phyloP scores from a whole-genome alignment of 2,888 invertebrate species.

The Idaea dimidiata region DNA sequence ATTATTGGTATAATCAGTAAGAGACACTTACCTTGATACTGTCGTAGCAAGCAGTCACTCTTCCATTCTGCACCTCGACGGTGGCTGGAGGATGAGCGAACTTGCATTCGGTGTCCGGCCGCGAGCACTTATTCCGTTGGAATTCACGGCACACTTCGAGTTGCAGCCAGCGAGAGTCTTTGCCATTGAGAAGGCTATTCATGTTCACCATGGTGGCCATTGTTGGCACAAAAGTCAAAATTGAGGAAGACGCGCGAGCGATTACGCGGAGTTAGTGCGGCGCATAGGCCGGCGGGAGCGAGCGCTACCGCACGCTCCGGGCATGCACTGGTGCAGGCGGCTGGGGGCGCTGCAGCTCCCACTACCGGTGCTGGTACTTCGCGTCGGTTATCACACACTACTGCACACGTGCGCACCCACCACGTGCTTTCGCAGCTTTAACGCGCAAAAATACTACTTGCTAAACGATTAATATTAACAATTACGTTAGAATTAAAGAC shows the following conservation, averaged over 20 bases:
- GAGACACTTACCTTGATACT: slow-evolving; percentile 97
- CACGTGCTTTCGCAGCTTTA: slow-evolving; percentile 47
- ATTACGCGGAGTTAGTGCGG: slow-evolving; percentile 75
- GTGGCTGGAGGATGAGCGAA: slow-evolving; percentile 99
- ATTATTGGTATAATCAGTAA: background rate
- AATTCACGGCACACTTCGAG: slow-evolving; percentile 99
- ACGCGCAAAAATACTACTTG: slow-evolving; percentile 53
- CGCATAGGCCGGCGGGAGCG: slow-evolving; percentile 72
- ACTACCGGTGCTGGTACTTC: slow-evolving; percentile 49
- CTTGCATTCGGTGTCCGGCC: slow-evolving; percentile 99
- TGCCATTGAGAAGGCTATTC: slow-evolving; percentile 98
- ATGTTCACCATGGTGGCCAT: slow-evolving; percentile 96
- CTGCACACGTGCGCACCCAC: slow-evolving; percentile 55
- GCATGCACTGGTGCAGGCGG: slow-evolving; percentile 63
- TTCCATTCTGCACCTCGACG: slow-evolving; percentile 99
- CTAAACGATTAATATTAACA: slow-evolving; percentile 71
- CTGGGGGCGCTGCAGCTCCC: slow-evolving; percentile 40
- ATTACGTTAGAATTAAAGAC: slow-evolving; percentile 76
- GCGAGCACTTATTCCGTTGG: slow-evolving; percentile 99
- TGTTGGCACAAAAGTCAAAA: slow-evolving; percentile 61
- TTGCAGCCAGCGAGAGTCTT: slow-evolving; percentile 99
- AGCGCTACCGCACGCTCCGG: slow-evolving; percentile 71
- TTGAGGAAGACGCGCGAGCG: slow-evolving; percentile 60
- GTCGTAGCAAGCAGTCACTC: slow-evolving; percentile 99
- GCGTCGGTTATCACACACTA: slow-evolving; percentile 60